phyloP scores from a whole-genome alignment of 1,140 invertebrate genomes.

The Ips typographus region DNA sequence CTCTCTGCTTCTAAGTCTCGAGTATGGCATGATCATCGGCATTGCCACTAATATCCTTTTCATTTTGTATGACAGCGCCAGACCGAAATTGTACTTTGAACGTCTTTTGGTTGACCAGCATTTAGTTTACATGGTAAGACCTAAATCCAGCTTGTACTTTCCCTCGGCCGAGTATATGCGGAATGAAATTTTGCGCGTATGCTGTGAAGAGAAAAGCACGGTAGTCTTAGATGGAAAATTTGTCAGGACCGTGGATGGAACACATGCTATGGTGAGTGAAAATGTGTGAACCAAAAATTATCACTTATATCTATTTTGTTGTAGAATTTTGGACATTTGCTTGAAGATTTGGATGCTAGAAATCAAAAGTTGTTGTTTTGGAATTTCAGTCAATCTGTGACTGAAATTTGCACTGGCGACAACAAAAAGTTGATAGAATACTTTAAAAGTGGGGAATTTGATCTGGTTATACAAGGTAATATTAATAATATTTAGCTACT shows the following conservation, averaged over 20 bases:
- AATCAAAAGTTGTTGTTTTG: constrained; percentile 51
- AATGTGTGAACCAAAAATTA: neutral
- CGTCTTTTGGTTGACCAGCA: constrained; percentile 38
- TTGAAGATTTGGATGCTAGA: constrained; percentile 47
- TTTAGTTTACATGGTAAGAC: constrained; percentile 56
- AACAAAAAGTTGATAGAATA: constrained; percentile 24
- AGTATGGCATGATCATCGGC: constrained; percentile 74
- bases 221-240: constrained; percentile 65
- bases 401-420: constrained; percentile 40
- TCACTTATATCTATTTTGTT: constrained; percentile 17
- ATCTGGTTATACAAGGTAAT: constrained; percentile 1
- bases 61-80: constrained; percentile 66
- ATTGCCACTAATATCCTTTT: constrained; percentile 66
- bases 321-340: constrained; percentile 42
- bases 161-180: constrained; percentile 67
- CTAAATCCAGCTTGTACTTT: constrained; percentile 65
- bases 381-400: constrained; percentile 46
- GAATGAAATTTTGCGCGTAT: constrained; percentile 54
- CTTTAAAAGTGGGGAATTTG: constrained; percentile 29
- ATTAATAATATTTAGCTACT: neutral
- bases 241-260: constrained; percentile 61
- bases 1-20: constrained; percentile 64
- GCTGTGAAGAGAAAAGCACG: constrained; percentile 39
- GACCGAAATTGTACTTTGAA: constrained; percentile 57
- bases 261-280: constrained; percentile 50